Base-by-base conservation (phyloP, 2,113 vertebrate species). In the Rhodinocichla rosea region DNA sequence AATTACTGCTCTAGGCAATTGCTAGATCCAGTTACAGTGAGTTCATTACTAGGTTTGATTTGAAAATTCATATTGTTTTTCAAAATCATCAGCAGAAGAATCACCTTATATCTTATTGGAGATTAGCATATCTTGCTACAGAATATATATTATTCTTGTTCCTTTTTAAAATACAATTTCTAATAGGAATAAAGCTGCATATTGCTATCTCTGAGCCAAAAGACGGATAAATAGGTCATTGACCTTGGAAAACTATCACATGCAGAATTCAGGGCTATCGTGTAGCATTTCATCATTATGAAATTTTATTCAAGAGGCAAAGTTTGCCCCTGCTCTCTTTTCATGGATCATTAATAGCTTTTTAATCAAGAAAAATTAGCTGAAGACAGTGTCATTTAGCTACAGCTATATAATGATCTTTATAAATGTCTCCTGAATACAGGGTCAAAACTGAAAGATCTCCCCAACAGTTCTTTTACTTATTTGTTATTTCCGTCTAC, bases 311-410 rank as follows among this genome's bases (percentile, higher is more conserved):
- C 65, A 76, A 94, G 68, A 95, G 30, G 32, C 39, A 84, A 80
- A 87, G 83, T 95, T 96, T 90, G 47, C 9, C 37, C 30, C 47
- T 42, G 23, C 28, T 93, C 21, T 90, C 80, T 87, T 94, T 96
- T 93, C 52, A 60, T 7, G n/a, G 39, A 69, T 60, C 53, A 75
- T 89, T 49, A 71, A 90, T 52, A 30, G 33, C 35, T 96, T 87
- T 88, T 95, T 96, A 97, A 97, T 92, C 67, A 92, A 95, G 87
- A 95, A 94, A 96, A 97, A 95, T 84, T 88, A 95, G 52, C 62
- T 55, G 64, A 93, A 93, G n/a, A 83, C 76, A 81, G 33, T 69
- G 40, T 76, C 42, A 79, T 90, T 94, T 84, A 53, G 83, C 67
- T 87, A 68, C 74, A 55, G 11, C 32, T 56, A 39, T 37, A 76